Evolutionary conservation across 1,140 invertebrate species (phyloP), one percentile per base, ranked within the genome.

Genomic region (Lamellibrachia luymesi): DNA sequence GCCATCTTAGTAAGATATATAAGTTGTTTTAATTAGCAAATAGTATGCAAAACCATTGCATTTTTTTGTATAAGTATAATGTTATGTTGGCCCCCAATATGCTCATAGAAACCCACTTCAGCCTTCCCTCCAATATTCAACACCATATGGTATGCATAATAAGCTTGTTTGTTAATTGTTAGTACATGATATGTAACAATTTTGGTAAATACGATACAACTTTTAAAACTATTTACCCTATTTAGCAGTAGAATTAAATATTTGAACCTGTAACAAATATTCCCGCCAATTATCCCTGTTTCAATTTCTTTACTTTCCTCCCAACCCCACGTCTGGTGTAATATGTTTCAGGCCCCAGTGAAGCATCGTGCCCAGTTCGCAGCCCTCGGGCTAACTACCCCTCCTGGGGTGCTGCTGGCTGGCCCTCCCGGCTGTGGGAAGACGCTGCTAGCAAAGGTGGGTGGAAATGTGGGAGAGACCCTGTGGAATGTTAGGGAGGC

Each of bases 341-440:
- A 50, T 91, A n/a, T 80, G 56, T 96, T 97, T 92, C 94, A 98
- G 98, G 98, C 98, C 92, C 98, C 98, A n/a, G 98, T 99, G 0
- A 98, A 98, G 95, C 97, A 98, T 96, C 97, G 98, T 1, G 97
- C 98, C 94, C 97, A 98, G 94, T 98, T 98, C 95, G 97, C 97
- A 94, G 96, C 97, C 90, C 96, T 99, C 89, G 98, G 98, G 7
- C 96, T 99, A 50, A 97, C 97, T 27, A 95, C 94, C 50, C 98
- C 98, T 0, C 98, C 98, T 94, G 99, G 99, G 25, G 97, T 99
- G 51, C 96, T 99, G 92, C 96, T 99, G 2, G 99, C 98, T 96
- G 99, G 99, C 27, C 99, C 99, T 51, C 99, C 99, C n/a, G 98
- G 97, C 22, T 97, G 97, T 97, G 98, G 98, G 89, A 99, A 99